phyloP scores from a whole-genome alignment of 2,888 invertebrate species.

The Orgyia antiqua region DNA sequence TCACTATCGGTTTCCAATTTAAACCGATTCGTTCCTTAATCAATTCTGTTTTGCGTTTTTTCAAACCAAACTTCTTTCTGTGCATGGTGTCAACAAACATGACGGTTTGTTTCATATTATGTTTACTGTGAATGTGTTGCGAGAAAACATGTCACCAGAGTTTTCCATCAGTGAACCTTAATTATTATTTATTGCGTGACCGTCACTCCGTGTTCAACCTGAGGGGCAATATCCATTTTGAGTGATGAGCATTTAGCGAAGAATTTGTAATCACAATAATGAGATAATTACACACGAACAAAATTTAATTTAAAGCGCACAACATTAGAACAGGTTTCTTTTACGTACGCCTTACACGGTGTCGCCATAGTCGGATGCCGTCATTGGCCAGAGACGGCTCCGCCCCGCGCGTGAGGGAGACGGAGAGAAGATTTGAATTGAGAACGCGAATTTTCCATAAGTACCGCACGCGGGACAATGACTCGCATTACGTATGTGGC shows the following conservation, averaged over 20 bases:
- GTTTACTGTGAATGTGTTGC: slow-evolving; percentile 32
- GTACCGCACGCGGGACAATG: slow-evolving; percentile 77
- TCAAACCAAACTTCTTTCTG: slow-evolving; percentile 58
- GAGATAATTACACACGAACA: slow-evolving; percentile 78
- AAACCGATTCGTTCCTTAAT: slow-evolving; percentile 78
- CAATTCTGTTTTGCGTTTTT: slow-evolving; percentile 73
- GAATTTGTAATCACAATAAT: slow-evolving; percentile 77
- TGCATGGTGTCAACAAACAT: slow-evolving; percentile 58
- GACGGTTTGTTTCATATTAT: slow-evolving; percentile 54
- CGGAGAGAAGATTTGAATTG: slow-evolving; percentile 76
- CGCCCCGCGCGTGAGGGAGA: slow-evolving; percentile 76
- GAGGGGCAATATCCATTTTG: slow-evolving; percentile 64
- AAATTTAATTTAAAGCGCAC: slow-evolving; percentile 78
- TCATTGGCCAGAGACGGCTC: slow-evolving; percentile 74
- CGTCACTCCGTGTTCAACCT: slow-evolving; percentile 47
- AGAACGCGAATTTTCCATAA: slow-evolving; percentile 79
- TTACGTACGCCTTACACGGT: slow-evolving; percentile 77
- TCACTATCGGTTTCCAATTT: slow-evolving; percentile 78
- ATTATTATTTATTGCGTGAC: slow-evolving; percentile 50
- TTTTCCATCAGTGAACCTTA: slow-evolving; percentile 36
- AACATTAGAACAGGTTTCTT: slow-evolving; percentile 79
- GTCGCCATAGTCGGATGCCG: slow-evolving; percentile 70
- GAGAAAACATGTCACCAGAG: slow-evolving; percentile 33
- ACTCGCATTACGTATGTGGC: slow-evolving; percentile 78
- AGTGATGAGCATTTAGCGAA: slow-evolving; percentile 71